Evolutionary conservation across 2,113 vertebrate species (phyloP), one percentile per base, ranked within the genome.

Genomic region (Tupaia chinensis): DNA sequence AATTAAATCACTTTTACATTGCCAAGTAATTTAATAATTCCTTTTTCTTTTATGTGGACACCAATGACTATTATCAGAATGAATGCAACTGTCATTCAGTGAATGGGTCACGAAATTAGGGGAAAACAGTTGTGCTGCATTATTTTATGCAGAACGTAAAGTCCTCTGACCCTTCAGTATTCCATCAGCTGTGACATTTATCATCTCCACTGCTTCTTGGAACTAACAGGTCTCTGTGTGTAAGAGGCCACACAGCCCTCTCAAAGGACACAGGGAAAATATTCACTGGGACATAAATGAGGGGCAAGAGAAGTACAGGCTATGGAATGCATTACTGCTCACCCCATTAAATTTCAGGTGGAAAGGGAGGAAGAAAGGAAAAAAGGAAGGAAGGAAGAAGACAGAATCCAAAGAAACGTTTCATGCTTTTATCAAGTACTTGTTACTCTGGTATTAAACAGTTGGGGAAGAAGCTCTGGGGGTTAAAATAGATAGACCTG

Each of bases 301-400:
- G 9, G 7, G 10, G 25, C 44, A 23, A 19, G 29, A 66, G 22
- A 61, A 23, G 22, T 1, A 22, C 17, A 1, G 0, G 1, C 7
- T 70, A 11, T 20, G 66, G 61, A 80, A 56, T 72, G 23, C n/a
- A 76, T 79, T 74, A 54, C 65, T 60, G 60, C 23, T 6, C 19
- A 90, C 23, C 56, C 53, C 22, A 17, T 72, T n/a, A 56, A 87
- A 80, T 14, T 90, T 12, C 4, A 58, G 56, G 54, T 65, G 10
- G 44, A 44, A 44, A 44, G 44, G 44, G 44, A 44, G 44, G 44
- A 44, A 44, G 44, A 44, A 44, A 44, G 44, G 44, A 44, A 44
- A 44, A 44, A 91, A 83, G 56, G 61, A 93, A 69, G 80, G 0
- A 4, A 74, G 81, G 80, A 76, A 91, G n/a, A 80, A 87, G 81